These are phyloP conservation scores for Bombus vancouverensis DNA, from an alignment of 1,140 invertebrate genomes.

Conservation along the genomic window DNA sequence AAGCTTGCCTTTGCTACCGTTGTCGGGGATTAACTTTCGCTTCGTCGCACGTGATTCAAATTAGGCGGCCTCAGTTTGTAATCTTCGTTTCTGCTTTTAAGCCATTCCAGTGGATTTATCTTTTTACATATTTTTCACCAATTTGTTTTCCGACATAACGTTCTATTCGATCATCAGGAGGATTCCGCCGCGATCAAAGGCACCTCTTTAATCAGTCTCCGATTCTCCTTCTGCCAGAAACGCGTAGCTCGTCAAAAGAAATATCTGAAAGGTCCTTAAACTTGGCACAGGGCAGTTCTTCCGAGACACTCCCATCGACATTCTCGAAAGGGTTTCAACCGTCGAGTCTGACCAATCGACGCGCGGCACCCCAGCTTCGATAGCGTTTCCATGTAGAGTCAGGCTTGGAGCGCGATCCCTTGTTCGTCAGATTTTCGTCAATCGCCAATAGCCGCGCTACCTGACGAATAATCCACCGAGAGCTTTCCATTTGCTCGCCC, in stretches of 20 bases:
- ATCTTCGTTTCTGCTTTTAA: background rate
- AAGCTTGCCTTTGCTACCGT: conserved; percentile 48
- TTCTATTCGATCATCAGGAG: background rate
- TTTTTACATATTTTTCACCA: background rate
- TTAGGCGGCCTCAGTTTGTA: background rate
- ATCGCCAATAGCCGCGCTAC: background rate
- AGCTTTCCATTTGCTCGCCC: background rate
- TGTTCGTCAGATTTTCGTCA: conserved; percentile 45
- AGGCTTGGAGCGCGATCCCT: background rate
- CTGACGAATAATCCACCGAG: background rate
- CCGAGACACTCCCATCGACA: background rate
- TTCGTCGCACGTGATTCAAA: conserved; percentile 15
- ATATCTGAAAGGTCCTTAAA: background rate
- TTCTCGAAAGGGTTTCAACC: background rate
- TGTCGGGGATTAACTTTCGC: conserved; percentile 53
- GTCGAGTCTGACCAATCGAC: background rate
- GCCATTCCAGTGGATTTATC: background rate
- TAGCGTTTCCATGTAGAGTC: conserved; percentile 38
- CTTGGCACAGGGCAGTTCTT: background rate
- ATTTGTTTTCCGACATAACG: background rate
- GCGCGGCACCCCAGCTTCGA: background rate
- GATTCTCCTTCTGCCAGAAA: background rate
- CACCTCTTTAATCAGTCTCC: background rate
- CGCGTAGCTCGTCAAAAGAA: background rate
- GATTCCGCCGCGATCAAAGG: background rate